Evolutionary conservation across 2,113 vertebrate species (phyloP), one percentile per base, ranked within the genome.

Genomic region (Climacteris rufus): DNA sequence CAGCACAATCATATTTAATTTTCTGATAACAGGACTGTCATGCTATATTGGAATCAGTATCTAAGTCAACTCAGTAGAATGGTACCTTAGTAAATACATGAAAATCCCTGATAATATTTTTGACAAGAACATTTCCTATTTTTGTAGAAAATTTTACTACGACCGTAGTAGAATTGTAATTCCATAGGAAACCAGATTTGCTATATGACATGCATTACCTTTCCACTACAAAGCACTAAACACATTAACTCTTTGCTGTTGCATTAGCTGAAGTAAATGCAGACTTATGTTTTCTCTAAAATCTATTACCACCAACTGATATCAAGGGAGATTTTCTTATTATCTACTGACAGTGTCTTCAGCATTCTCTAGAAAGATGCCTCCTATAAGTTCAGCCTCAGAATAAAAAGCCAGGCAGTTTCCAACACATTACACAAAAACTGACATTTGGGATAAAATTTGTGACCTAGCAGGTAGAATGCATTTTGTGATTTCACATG

Each of bases 391-490:
- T 64, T 89, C 72, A 89, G 59, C 37, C n/a, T 78, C 42, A 10
- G 57, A 96, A 90, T 35, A 91, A 82, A 94, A 94, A 87, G 23
- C 53, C 44, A 86, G 83, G 42, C 56, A 71, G 64, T 85, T 95
- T 92, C 74, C 68, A 83, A 61, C 49, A 50, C 14, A 39, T 60
- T 49, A 74, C 40, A 80, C 40, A 78, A 74, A 93, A 91, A 45
- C 1, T 53, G 12, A 86, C 52, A 81, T 76, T 79, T 9, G 17
- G 45, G 13, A 61, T 89, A 85, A 49, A 72, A 83, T 76, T 83
- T 89, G 77, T 81, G 45, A 82, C 54, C 33, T 40, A 77, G 40
- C 50, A 87, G 77, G 35, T 72, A 61, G 64, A 96, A 94, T 53
- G 44, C 21, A 60, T 83, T 83, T 92, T 89, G 42, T 69, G 68